Evolutionary conservation across 1,140 invertebrate species (phyloP).

Genomic region (Hyles vespertilio): DNA sequence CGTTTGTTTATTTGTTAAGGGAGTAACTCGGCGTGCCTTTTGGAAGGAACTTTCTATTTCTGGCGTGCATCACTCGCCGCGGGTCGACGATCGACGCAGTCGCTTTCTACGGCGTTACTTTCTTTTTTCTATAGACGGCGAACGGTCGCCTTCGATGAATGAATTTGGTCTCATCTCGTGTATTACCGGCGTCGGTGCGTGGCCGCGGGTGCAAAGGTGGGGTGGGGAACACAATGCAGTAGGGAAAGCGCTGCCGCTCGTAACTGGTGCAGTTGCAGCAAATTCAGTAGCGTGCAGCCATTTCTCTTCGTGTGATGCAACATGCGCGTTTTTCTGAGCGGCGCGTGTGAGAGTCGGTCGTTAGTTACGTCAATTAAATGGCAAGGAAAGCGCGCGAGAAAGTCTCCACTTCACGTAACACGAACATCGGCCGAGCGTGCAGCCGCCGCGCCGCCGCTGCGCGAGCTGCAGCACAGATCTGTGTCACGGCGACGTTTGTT

Average conservation of each 20-base stretch:
- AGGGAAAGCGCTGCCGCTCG: conserved; percentile 45
- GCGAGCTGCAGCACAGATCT: conserved; percentile 23
- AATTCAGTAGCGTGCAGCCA: conserved; percentile 60
- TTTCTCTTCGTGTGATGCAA: conserved; percentile 72
- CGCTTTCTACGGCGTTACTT: conserved; percentile 67
- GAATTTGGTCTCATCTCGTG: conserved; percentile 40
- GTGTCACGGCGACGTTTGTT: conserved; percentile 64
- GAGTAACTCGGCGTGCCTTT: conserved; percentile 48
- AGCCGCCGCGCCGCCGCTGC: background rate
- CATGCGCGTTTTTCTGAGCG: conserved; percentile 54
- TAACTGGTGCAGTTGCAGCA: conserved; percentile 61
- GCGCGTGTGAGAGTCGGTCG: conserved; percentile 64
- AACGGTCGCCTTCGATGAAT: conserved; percentile 29
- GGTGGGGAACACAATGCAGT: conserved; percentile 46
- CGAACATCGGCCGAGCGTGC: conserved; percentile 33
- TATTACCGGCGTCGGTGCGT: conserved; percentile 22
- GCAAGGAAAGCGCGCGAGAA: conserved; percentile 69
- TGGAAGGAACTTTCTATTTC: conserved; percentile 71
- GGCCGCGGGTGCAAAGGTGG: background rate
- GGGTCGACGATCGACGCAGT: conserved; percentile 55
- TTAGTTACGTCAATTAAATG: conserved; percentile 71
- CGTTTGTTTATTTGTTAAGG: conserved; percentile 70
- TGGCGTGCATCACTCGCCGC: conserved; percentile 50
- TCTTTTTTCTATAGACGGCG: conserved; percentile 54
- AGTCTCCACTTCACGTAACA: conserved; percentile 59